Percentiles rank a stretch among this genome's conserved stretches.
Conservation (phyloP, 2,888 invertebrate genomes). For the Charanyca ferruginea region DNA sequence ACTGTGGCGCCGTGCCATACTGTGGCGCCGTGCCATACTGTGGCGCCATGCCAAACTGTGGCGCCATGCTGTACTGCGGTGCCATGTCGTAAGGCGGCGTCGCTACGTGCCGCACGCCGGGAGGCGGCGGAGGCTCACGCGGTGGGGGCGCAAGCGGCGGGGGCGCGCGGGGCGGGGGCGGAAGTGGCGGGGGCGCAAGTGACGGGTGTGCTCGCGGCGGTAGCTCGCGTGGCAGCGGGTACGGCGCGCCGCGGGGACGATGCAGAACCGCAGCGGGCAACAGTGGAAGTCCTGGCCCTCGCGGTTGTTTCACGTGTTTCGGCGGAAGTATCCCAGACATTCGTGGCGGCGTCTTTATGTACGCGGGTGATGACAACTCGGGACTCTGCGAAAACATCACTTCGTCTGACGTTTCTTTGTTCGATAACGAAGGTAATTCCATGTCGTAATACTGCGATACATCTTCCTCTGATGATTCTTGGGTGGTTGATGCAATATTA, state of each 20-base stretch:
- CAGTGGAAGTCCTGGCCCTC: not conserved
- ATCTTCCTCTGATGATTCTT: slow-evolving; percentile 2
- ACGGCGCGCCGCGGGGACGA: too few species aligned
- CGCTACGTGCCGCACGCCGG: too few species aligned
- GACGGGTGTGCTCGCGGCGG: not conserved
- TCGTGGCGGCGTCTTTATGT: not conserved
- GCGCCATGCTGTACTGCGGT: too few species aligned
- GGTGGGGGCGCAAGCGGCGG: too few species aligned
- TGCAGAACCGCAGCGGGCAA: too few species aligned
- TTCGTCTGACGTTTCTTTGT: not conserved
- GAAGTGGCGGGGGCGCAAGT: too few species aligned
- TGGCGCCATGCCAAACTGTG: too few species aligned
- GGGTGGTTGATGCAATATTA: slow-evolving; percentile 31
- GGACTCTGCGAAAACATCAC: too few species aligned
- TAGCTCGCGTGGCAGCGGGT: not conserved
- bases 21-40: too few species aligned
- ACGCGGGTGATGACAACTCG: slow-evolving; percentile 7
- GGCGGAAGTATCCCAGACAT: not conserved
- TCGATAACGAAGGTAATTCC: slow-evolving; percentile 16
- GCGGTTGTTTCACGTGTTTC: not conserved
- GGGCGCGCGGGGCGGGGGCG: not conserved
- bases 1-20: too few species aligned
- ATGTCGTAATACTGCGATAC: not conserved
- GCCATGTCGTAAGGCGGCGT: too few species aligned
- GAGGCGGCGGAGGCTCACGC: too few species aligned